Evolutionary conservation across 2,888 invertebrate species (phyloP), one percentile per base, ranked within the genome.

Genomic region (Zonitis immaculata): DNA sequence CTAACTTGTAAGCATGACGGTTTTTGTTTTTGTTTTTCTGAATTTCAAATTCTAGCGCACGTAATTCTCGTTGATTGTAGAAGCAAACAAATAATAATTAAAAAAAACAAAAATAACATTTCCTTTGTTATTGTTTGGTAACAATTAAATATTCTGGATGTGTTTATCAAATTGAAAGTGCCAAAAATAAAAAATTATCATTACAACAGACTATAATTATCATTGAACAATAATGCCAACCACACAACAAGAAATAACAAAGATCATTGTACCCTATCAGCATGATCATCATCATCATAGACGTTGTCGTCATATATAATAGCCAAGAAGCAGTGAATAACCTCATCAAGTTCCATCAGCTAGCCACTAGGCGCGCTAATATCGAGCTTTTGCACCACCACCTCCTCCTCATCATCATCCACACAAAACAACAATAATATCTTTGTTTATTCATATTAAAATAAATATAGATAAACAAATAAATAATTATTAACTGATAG

Each of bases 121-220:
- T n/a, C n/a, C n/a, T n/a, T n/a, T n/a, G n/a, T n/a, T n/a, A n/a
- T n/a, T n/a, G n/a, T n/a, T n/a, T 39, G 48, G 42, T 47, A 42
- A 35, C 47, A 49, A 58, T 58, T 58, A 51, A 56, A 58, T 53
- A 51, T 56, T 53, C 51, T 51, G 51, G 43, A 42, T 39, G 53
- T 49, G 47, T 46, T 49, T 42, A 44, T 43, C 45, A 47, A 54
- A 57, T 51, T 48, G 54, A 47, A 48, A 49, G 54, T 48, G 50
- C 35, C 28, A n/a, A 43, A 51, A 47, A 49, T 52, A 53, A 56
- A 57, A 59, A 59, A 55, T 56, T 50, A 54, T 43, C 49, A 39
- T 50, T 44, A 30, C 14, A 32, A 14, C 14, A 14, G 4, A 30
- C 12, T 5, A 30, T 30, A 2, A 30, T 30, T 5, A 30, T 35